Percentiles rank a stretch among this genome's conserved stretches.
phyloP scores from a whole-genome alignment of 2,888 invertebrate species.

The Drosophila falleni region DNA sequence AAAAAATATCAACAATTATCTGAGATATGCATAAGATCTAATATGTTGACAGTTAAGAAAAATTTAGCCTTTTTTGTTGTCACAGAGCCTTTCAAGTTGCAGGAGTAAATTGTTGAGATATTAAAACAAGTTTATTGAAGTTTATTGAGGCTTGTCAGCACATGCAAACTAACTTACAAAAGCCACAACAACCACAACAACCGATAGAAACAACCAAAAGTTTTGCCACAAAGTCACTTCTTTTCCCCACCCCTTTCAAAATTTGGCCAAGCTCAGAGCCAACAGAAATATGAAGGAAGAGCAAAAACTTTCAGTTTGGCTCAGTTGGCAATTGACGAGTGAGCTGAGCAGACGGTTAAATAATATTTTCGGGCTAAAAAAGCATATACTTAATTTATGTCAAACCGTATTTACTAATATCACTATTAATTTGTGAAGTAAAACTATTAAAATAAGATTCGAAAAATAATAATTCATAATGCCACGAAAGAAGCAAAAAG shows the following conservation, averaged over 20 bases:
- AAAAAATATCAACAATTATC: neutral
- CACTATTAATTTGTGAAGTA: neutral
- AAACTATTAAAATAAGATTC: neutral
- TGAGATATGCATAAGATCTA: neutral
- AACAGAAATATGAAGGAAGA: conserved; percentile 46
- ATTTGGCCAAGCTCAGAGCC: conserved; percentile 17
- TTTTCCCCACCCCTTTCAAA: neutral
- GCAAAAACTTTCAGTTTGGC: conserved; percentile 22
- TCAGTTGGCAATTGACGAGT: conserved; percentile 63
- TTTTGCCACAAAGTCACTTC: conserved; percentile 33
- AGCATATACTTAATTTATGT: neutral
- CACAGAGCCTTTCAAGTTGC: conserved; percentile 9
- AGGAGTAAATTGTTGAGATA: conserved; percentile 58
- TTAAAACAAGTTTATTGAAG: conserved; percentile 77
- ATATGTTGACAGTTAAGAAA: neutral
- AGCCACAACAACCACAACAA: conserved; percentile 47
- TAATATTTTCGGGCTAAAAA: conserved; percentile 9
- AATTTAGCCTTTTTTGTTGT: neutral
- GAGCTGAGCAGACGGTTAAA: conserved; percentile 44
- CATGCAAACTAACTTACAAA: conserved; percentile 66
- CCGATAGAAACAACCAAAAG: conserved; percentile 38
- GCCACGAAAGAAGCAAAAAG: conserved; percentile 82
- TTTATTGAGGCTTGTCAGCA: conserved; percentile 78
- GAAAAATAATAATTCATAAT: conserved; percentile 56
- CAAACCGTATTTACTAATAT: neutral